phyloP scores from a whole-genome alignment of 2,888 invertebrate species.

The Mimumesa dahlbomi region DNA sequence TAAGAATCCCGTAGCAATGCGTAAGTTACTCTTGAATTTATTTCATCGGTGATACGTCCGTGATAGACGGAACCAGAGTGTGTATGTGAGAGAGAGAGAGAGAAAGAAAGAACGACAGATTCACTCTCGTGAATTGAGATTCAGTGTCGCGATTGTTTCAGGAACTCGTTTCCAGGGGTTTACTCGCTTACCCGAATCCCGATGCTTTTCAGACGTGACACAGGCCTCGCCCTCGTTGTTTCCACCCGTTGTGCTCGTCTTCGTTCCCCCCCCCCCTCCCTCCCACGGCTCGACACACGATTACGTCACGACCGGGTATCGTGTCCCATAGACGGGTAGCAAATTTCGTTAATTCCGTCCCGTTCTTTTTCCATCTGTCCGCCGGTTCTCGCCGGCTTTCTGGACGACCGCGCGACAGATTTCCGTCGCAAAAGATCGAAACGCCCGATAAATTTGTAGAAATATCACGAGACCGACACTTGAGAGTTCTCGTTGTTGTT shows the following conservation, averaged over 20 bases:
- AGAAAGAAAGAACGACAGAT: too few species aligned
- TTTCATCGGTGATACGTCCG: too few species aligned
- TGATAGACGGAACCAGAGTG: too few species aligned
- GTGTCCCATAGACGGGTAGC: not conserved
- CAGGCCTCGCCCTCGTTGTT: not conserved
- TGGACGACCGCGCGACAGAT: not conserved
- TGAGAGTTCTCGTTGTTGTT: conserved; percentile 7
- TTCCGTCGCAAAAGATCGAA: not conserved
- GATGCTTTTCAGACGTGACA: not conserved
- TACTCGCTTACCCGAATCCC: not conserved
- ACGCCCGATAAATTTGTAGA: conserved; percentile 1
- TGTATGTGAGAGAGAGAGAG: too few species aligned
- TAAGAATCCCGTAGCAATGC: too few species aligned
- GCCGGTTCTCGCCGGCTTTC: not conserved
- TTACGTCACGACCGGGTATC: not conserved
- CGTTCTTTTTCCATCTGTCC: too few species aligned
- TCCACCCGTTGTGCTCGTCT: too few species aligned
- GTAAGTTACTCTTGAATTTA: too few species aligned
- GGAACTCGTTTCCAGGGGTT: conserved; percentile 1
- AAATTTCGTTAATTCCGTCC: too few species aligned
- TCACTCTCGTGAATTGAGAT: not conserved
- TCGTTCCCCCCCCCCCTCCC: not conserved
- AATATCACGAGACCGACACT: conserved; percentile 20
- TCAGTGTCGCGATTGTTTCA: not conserved
- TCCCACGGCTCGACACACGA: not conserved